Base-by-base conservation (phyloP, 2,113 vertebrate species). In the Rhipidura dahli region DNA sequence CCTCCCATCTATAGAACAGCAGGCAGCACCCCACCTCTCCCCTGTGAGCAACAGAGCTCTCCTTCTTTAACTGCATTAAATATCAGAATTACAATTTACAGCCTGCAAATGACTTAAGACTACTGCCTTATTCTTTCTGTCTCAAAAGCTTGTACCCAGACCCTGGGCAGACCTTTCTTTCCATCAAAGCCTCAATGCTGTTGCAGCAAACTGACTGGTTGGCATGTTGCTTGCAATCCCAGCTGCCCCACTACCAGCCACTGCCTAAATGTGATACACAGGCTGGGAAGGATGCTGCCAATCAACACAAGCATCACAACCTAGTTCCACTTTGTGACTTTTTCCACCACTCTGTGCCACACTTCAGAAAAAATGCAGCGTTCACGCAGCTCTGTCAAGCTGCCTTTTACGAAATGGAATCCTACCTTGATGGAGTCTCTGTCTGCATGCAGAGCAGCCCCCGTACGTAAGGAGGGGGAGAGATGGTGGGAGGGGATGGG, bases 391-490 rank as follows among this genome's bases (percentile, higher is more conserved):
- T 80, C 63, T 69, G 80, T 39, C 0, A 3, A 95, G 71, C 39
- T 54, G 89, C 50, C 50, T 35, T 78, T 90, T 90, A 59, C 2
- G 1, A 93, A 95, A 95, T 61, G 28, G 61, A 97, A 88, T 94
- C 98, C 95, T 98, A 98, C 98, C 98, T 98, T 98, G 92, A 98
- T 98, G 94, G 98, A 98, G 97, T 98, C 98, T 98, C 98, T 98
- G 97, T 98, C 98, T 98, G 97, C 57, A 96, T 27, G 85, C 78
- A 96, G 93, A 96, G 95, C 79, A 95, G 95, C 69, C 96, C 88
- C 83, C 94, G 0, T 33, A 83, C 0, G 0, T 31, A 53, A 66
- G 44, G 28, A 73, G 83, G 16, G 56, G 12, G 79, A 35, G 56
- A 94, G 33, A 57, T 11, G 9, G 76, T 42, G 57, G 39, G 44